Base-by-base conservation (phyloP, 1,140 invertebrate genomes). In the Mercenaria mercenaria region DNA sequence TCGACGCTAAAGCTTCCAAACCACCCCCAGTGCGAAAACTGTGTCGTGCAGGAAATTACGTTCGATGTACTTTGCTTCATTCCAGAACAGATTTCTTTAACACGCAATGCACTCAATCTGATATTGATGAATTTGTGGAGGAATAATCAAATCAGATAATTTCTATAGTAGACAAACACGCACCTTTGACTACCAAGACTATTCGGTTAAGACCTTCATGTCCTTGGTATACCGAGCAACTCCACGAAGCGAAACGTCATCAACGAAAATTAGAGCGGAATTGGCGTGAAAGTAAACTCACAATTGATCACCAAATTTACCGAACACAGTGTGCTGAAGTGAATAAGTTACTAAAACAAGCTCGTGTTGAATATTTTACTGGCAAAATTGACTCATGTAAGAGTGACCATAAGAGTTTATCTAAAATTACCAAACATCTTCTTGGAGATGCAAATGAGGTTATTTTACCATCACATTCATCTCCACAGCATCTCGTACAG, bases 101-200 rank as follows among this genome's bases (percentile, higher is more conserved):
- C 43, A 61, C 20, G 8, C 8, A 61, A 23, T 61, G 59, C n/a
- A 61, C n/a, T 8, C n/a, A n/a, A n/a, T n/a, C n/a, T n/a, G n/a
- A n/a, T n/a, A n/a, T n/a, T n/a, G n/a, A n/a, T n/a, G n/a, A n/a
- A n/a, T n/a, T n/a, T n/a, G n/a, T n/a, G n/a, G n/a, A n/a, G n/a
- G n/a, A n/a, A n/a, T n/a, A n/a, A n/a, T n/a, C n/a, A n/a, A n/a
- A n/a, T n/a, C n/a, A n/a, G n/a, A n/a, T n/a, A n/a, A n/a, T n/a
- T n/a, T n/a, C n/a, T n/a, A n/a, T n/a, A n/a, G n/a, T n/a, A 37
- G 69, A 72, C n/a, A 72, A 72, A 37, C 69, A 72, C 34, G 69
- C 69, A 8, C 69, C 69, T 8, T 4, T 72, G 69, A 37, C 13
- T 72, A 37, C 4, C 32, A 72, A 72, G 18, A 72, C 69, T 41